phyloP scores from a whole-genome alignment of 2,888 invertebrate genomes.

The Elysia crispata region DNA sequence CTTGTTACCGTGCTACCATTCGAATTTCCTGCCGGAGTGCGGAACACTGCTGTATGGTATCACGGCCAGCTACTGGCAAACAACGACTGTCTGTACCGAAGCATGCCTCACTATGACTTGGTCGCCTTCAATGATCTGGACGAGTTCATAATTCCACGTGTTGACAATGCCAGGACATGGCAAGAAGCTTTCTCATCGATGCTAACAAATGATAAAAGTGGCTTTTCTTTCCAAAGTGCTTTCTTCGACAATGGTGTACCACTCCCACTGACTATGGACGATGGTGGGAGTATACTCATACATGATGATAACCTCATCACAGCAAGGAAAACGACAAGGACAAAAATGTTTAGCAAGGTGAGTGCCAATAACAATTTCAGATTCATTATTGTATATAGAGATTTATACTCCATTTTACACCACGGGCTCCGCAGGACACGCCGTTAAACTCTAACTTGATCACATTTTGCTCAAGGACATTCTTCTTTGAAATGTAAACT shows the following conservation, averaged over 20 bases:
- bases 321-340: slow-evolving; percentile 10
- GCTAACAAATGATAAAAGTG: slow-evolving; percentile 59
- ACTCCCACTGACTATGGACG: too few species aligned
- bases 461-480: too few species aligned
- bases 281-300: too few species aligned
- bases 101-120: slow-evolving; percentile 64
- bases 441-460: too few species aligned
- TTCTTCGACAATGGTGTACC: slow-evolving; percentile 66
- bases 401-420: too few species aligned
- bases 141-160: slow-evolving; percentile 81
- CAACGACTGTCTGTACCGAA: slow-evolving; percentile 72
- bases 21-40: slow-evolving; percentile 61
- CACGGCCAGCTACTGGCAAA: slow-evolving; percentile 71
- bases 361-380: background rate
- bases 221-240: slow-evolving; percentile 70
- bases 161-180: slow-evolving; percentile 85
- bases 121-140: slow-evolving; percentile 73
- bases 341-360: slow-evolving; percentile 42
- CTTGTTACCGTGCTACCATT: slow-evolving; percentile 66
- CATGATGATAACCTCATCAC: slow-evolving; percentile 25
- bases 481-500: too few species aligned
- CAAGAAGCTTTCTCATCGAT: slow-evolving; percentile 52
- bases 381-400: too few species aligned
- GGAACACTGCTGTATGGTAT: slow-evolving; percentile 64
- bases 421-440: too few species aligned